These are phyloP conservation scores for Turritopsis rubra DNA, from an alignment of 30 jellyfish, hydroid and myxozoan genomes.

Conservation along the genomic window DNA sequence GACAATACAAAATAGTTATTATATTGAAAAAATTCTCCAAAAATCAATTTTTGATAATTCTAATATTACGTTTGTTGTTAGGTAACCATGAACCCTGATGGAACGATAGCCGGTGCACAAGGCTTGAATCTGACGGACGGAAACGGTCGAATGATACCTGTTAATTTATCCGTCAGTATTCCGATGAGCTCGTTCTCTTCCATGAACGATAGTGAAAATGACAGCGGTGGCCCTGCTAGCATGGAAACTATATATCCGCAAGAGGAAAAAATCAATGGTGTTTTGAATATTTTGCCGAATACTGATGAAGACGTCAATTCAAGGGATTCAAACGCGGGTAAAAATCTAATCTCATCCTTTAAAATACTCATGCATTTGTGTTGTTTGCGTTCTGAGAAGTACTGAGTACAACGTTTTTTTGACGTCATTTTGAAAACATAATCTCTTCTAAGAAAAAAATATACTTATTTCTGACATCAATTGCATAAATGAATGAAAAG, in stretches of 20 bases:
- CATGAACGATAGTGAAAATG: background rate
- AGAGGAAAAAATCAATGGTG: background rate
- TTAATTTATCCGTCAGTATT: slow-evolving; percentile 64
- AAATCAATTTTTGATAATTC: background rate
- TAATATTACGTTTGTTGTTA: background rate
- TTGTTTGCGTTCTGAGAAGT: background rate
- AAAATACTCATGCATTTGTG: background rate
- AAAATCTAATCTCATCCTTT: background rate
- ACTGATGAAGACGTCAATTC: background rate
- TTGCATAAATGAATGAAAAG: background rate
- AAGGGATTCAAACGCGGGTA: background rate
- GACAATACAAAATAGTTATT: no score
- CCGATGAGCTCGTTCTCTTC: slow-evolving; percentile 43
- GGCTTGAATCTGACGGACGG: slow-evolving; percentile 89
- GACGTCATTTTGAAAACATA: no score
- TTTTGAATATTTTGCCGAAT: background rate
- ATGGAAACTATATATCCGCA: slow-evolving; percentile 9
- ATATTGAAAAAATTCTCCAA: no score
- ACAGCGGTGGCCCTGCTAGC: background rate
- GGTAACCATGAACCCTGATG: slow-evolving; percentile 98
- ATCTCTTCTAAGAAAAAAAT: no score
- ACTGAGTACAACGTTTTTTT: no score
- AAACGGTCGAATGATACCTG: slow-evolving; percentile 89
- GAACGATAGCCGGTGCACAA: slow-evolving; percentile 97
- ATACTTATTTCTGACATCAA: background rate